phyloP scores from a whole-genome alignment of 2,888 invertebrate genomes.

The Clepsis dumicolana region DNA sequence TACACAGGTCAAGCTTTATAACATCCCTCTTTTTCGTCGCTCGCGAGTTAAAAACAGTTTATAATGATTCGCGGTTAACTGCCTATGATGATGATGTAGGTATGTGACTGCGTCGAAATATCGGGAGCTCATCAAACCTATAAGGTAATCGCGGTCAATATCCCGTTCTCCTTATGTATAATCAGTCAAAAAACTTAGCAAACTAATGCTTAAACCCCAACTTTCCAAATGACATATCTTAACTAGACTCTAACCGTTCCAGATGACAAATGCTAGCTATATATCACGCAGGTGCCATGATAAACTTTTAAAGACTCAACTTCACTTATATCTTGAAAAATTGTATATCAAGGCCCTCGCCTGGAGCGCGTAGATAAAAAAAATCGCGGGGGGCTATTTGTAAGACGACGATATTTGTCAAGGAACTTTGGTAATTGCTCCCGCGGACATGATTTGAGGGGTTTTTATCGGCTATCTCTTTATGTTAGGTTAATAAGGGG shows the following conservation, averaged over 20 bases:
- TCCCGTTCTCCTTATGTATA: no score
- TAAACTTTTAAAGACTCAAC: conserved; percentile 85
- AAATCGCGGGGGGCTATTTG: conserved; percentile 78
- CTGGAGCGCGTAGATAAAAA: conserved; percentile 80
- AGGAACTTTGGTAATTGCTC: conserved; percentile 81
- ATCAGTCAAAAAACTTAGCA: no score
- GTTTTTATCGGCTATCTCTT: conserved; percentile 45
- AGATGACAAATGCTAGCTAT: conserved; percentile 80
- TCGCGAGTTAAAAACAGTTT: no score
- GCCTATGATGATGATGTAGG: no score
- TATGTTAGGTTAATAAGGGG: conserved; percentile 42
- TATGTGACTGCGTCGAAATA: no score
- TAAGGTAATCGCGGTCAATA: no score
- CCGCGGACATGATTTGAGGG: conserved; percentile 62
- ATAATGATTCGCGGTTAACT: no score
- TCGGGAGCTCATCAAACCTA: no score
- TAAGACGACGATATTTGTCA: conserved; percentile 82
- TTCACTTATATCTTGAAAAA: conserved; percentile 83
- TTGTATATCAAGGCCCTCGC: conserved; percentile 78
- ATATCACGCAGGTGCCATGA: conserved; percentile 79
- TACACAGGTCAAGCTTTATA: no score
- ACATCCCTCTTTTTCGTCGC: no score
- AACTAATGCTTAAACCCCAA: no score
- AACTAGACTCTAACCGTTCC: conserved; percentile 39
- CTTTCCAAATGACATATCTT: conserved; percentile 10